Evolutionary conservation across 2,888 invertebrate genomes (phyloP).

Genomic region (Drosophila neutralis): DNA sequence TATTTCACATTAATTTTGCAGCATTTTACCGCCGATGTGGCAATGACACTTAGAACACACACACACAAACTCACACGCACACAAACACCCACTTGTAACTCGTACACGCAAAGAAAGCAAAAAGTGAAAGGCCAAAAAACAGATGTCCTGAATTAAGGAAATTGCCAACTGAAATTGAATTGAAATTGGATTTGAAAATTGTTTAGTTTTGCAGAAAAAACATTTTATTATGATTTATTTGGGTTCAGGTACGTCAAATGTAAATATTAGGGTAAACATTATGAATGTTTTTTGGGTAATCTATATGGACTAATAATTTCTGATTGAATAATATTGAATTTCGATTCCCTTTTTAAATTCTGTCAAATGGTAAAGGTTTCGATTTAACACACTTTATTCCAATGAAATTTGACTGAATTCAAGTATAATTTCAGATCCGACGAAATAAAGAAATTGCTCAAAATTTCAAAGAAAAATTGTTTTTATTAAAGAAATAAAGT

Average conservation of each 20-base stretch:
- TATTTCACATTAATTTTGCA: conserved; percentile 65
- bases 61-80: background rate
- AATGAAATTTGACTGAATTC: background rate
- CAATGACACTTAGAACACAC: conserved; percentile 43
- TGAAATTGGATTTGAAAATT: background rate
- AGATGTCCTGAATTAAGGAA: background rate
- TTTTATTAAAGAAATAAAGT: background rate
- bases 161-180: background rate
- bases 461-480: background rate
- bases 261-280: background rate
- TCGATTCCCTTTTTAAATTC: background rate
- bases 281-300: background rate
- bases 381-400: background rate
- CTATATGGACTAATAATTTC: background rate
- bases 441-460: background rate
- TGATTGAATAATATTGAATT: background rate
- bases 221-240: background rate
- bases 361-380: background rate
- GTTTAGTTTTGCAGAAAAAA: background rate
- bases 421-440: background rate
- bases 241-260: background rate
- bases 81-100: background rate
- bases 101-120: background rate
- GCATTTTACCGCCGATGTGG: conserved; percentile 49
- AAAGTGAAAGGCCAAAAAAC: conserved; percentile 1